Evolutionary conservation across 2,113 vertebrate species (phyloP).

Genomic region (Calidris pygmaea): DNA sequence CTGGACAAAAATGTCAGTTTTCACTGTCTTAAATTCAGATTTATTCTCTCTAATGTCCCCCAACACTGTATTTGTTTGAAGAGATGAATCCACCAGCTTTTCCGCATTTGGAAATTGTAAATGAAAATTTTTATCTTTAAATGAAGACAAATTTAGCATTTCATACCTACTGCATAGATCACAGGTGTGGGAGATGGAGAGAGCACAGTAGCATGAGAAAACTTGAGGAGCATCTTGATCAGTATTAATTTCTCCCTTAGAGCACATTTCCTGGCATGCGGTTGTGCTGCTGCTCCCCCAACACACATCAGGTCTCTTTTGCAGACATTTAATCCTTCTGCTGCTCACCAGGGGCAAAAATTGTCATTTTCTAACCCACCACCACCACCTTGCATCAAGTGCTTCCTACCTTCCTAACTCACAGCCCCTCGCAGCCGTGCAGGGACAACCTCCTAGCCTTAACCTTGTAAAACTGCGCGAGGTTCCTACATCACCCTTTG

Average conservation of each 20-base stretch:
- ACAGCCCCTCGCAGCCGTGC: not conserved
- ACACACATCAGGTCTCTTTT: not conserved
- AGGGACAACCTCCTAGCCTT: not conserved
- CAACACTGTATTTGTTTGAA: not conserved
- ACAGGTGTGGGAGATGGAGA: not conserved
- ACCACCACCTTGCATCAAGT: not conserved
- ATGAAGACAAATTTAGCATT: not conserved
- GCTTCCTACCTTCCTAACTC: not conserved
- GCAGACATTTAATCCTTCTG: not conserved
- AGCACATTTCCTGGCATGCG: not conserved
- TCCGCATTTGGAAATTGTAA: not conserved
- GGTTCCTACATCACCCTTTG: not conserved
- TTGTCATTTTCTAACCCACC: not conserved
- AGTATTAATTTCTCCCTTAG: conserved; percentile 5
- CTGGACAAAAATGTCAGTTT: not conserved
- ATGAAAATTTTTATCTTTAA: not conserved
- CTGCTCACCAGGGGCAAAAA: not conserved
- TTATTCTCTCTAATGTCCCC: not conserved
- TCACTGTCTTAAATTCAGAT: not conserved
- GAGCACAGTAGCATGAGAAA: not conserved
- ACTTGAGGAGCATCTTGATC: not conserved
- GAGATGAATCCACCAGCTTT: not conserved
- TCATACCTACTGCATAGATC: not conserved
- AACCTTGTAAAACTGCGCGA: not conserved
- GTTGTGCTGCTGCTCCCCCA: not conserved